Evolutionary conservation across 2,888 invertebrate genomes (phyloP).

Genomic region (Cataglyphis cursor): DNA sequence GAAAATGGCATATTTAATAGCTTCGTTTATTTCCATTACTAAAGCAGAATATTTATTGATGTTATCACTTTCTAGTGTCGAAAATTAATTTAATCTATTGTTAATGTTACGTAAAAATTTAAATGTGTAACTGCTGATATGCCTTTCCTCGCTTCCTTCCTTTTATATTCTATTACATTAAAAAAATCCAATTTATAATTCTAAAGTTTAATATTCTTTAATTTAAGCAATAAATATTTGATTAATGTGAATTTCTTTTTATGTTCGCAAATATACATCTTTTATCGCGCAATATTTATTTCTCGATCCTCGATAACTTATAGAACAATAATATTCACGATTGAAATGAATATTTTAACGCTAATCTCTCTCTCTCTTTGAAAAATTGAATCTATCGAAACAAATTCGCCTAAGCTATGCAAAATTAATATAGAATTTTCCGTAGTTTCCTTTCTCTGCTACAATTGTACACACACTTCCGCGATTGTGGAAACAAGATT

Average conservation of each 20-base stretch:
- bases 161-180: neutral
- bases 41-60: constrained; percentile 41
- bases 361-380: neutral
- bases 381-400: neutral
- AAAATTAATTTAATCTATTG: constrained; percentile 38
- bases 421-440: neutral
- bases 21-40: constrained; percentile 25
- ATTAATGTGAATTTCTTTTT: neutral
- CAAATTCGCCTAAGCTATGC: neutral
- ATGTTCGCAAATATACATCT: neutral
- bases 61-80: constrained; percentile 11
- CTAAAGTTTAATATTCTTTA: neutral
- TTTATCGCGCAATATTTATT: neutral
- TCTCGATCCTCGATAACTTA: neutral
- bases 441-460: neutral
- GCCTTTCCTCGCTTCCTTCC: neutral
- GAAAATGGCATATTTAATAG: constrained; percentile 48
- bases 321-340: neutral
- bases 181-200: neutral
- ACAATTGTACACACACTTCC: neutral
- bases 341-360: neutral
- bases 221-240: constrained; percentile 2
- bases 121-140: neutral
- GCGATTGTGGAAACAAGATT: constrained; percentile 6
- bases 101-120: constrained; percentile 12